phyloP scores from a whole-genome alignment of 2,888 invertebrate genomes.

The Melikaiella ostensackeni region DNA sequence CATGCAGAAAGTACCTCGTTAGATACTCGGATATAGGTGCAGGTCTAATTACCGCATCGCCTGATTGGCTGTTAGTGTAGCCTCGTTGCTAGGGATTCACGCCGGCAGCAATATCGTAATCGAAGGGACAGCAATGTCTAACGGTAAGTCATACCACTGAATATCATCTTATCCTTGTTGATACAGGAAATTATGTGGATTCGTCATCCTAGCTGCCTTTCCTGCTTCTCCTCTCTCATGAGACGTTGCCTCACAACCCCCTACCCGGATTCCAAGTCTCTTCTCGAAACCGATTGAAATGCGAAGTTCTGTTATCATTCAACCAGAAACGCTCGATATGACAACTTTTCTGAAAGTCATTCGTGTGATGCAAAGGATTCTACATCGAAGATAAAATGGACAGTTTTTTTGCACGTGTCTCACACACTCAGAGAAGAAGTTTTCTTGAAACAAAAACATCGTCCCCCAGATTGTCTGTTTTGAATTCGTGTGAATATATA shows the following conservation, averaged over 20 bases:
- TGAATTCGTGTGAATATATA: too few relatives aligned
- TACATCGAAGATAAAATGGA: background rate
- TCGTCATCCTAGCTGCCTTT: background rate
- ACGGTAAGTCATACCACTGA: conserved; percentile 50
- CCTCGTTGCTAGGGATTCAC: conserved; percentile 54
- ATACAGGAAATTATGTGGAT: conserved; percentile 1
- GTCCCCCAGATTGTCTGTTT: too few relatives aligned
- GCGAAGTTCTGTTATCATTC: background rate
- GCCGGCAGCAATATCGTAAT: conserved; percentile 45
- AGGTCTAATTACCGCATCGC: conserved; percentile 62
- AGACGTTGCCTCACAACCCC: background rate
- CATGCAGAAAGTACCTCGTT: conserved; percentile 63
- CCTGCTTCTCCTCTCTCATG: background rate
- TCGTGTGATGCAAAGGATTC: conserved; percentile 1
- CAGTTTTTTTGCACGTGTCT: background rate
- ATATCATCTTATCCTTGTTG: conserved; percentile 15
- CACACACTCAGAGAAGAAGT: too few relatives aligned
- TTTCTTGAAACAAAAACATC: too few relatives aligned
- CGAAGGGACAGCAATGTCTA: conserved; percentile 43
- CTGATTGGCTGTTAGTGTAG: conserved; percentile 60
- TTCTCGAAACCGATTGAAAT: background rate
- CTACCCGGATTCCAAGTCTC: background rate
- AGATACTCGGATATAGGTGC: conserved; percentile 53
- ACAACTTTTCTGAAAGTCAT: background rate
- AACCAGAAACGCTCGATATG: background rate